Percentiles rank a stretch among this genome's conserved stretches.
Evolutionary conservation across 2,888 invertebrate species (phyloP).

Genomic region (Cataglyphis rosenhaueri): DNA sequence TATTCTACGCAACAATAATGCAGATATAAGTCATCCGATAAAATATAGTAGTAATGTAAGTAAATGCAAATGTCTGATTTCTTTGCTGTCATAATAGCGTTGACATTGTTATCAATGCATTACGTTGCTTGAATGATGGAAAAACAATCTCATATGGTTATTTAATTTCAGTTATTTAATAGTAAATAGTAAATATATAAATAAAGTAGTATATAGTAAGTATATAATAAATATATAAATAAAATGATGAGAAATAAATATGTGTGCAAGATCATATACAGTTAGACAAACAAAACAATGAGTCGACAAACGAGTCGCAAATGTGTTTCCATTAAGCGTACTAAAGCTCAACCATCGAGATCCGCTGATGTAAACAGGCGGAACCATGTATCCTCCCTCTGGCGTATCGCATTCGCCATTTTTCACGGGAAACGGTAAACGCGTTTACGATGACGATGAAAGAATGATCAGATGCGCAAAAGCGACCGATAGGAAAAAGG

Average conservation of each 20-base stretch:
- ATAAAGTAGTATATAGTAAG: no score
- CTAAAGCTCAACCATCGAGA: constrained; percentile 31
- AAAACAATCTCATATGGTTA: neutral
- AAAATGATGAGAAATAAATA: neutral
- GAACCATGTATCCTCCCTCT: neutral
- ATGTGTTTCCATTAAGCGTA: constrained; percentile 33
- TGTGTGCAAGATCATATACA: neutral
- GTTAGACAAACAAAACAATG: neutral
- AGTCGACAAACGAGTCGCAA: constrained; percentile 23
- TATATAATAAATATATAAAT: neutral
- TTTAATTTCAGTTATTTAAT: neutral
- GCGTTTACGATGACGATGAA: constrained; percentile 42
- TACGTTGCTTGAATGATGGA: neutral
- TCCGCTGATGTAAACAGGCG: constrained; percentile 23
- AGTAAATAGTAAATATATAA: neutral
- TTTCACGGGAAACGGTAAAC: constrained; percentile 26
- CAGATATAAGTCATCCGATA: neutral
- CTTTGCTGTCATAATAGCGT: neutral
- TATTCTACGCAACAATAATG: neutral
- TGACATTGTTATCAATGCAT: neutral
- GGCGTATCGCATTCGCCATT: neutral
- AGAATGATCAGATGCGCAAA: constrained; percentile 38
- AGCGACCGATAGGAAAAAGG: constrained; percentile 28
- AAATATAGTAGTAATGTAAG: neutral
- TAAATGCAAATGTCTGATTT: neutral